phyloP scores from a whole-genome alignment of 1,140 invertebrate species.

The Oryzaephilus surinamensis region DNA sequence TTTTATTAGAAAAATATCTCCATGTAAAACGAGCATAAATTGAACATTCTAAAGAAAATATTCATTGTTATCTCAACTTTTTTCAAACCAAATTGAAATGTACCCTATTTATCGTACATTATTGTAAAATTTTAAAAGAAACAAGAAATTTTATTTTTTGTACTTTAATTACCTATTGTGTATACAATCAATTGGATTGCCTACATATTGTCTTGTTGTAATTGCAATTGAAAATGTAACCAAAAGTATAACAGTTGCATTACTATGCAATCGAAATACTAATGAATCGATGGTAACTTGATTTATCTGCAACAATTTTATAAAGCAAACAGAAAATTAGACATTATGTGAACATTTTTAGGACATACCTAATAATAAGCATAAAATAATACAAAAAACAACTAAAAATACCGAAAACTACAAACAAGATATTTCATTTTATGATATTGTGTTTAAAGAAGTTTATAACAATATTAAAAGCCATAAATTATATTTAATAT shows the following conservation, averaged over 20 bases:
- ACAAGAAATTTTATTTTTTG: too few species aligned
- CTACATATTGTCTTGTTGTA: conserved; percentile 87
- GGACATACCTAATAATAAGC: background rate
- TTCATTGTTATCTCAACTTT: too few species aligned
- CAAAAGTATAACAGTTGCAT: conserved; percentile 74
- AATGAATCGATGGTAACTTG: conserved; percentile 75
- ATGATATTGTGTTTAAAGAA: too few species aligned
- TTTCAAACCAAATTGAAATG: too few species aligned
- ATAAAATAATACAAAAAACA: background rate
- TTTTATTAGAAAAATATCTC: too few species aligned
- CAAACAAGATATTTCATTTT: background rate
- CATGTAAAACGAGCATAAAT: too few species aligned
- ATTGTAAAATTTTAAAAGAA: too few species aligned
- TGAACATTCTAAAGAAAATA: too few species aligned
- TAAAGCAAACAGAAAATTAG: background rate
- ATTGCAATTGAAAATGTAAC: conserved; percentile 81
- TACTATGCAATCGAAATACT: conserved; percentile 77
- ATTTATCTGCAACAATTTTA: conserved; percentile 60
- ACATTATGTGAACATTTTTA: background rate
- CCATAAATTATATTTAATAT: too few species aligned
- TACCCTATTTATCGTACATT: too few species aligned
- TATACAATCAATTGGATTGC: conserved; percentile 86
- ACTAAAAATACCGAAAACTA: background rate
- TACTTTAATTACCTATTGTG: conserved; percentile 61
- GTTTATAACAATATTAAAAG: too few species aligned